These are phyloP conservation scores for Sminthurinus aureus DNA, from an alignment of 2,888 invertebrate species.

Conservation along the genomic window DNA sequence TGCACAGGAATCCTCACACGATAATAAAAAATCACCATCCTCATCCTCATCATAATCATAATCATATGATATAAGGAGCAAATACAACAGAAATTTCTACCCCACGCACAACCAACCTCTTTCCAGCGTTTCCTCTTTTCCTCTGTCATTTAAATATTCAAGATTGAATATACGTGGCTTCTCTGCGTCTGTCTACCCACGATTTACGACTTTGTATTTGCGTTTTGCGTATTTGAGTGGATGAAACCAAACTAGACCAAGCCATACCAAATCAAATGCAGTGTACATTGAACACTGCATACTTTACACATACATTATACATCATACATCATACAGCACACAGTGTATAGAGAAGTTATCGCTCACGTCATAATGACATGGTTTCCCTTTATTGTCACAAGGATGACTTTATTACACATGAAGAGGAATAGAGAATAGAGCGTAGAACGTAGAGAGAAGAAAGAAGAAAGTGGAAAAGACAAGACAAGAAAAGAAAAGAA, in stretches of 20 bases:
- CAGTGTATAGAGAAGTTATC: conserved; percentile 11
- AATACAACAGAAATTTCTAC: neutral
- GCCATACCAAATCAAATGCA: neutral
- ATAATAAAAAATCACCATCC: neutral
- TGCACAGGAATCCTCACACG: neutral
- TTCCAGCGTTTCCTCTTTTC: neutral
- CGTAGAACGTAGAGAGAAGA: neutral
- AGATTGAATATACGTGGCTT: neutral
- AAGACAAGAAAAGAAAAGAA: neutral
- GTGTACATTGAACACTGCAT: neutral
- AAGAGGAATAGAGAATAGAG: conserved; percentile 20
- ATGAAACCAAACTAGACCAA: neutral
- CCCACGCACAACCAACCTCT: no score
- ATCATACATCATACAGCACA: neutral
- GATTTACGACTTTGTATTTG: neutral
- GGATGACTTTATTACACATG: conserved; percentile 48
- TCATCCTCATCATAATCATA: no score
- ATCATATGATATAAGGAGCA: no score
- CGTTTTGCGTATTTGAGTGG: neutral
- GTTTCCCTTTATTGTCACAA: conserved; percentile 43
- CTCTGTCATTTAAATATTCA: neutral
- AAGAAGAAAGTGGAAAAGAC: no score
- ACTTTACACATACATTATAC: conserved; percentile 1
- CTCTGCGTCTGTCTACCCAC: neutral
- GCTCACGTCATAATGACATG: conserved; percentile 49